These are phyloP conservation scores for Acipenser oxyrinchus DNA, from an alignment of 2,797 vertebrate species.

Conservation along the genomic window DNA sequence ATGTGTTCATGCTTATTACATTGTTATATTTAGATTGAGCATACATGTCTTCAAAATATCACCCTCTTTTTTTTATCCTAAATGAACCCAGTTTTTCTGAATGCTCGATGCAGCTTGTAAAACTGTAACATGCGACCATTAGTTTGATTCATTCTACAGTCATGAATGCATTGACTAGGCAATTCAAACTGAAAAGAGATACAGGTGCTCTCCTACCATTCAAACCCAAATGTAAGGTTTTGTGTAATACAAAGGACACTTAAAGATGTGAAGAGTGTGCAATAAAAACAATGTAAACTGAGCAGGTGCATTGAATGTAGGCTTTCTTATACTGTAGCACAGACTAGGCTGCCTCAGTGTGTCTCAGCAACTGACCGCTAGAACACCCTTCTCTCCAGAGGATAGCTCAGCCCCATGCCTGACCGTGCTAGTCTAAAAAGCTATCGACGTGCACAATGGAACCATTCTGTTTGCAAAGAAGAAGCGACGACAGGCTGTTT, in stretches of 20 bases:
- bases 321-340: background rate
- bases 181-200: background rate
- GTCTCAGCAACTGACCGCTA: background rate
- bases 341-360: background rate
- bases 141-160: no score
- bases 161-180: no score
- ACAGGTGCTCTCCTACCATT: no score
- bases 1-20: no score
- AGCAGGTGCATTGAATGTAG: background rate
- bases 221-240: no score
- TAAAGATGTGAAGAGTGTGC: background rate
- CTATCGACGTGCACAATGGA: constrained; percentile 14
- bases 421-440: background rate
- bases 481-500: constrained; percentile 12
- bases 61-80: no score
- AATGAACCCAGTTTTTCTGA: no score
- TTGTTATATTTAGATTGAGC: no score
- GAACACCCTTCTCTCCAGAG: background rate
- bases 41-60: no score
- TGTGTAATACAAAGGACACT: no score
- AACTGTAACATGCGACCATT: no score
- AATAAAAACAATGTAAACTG: background rate
- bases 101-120: no score
- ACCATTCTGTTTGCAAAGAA: constrained; percentile 18
- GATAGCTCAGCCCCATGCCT: background rate